A percentile compares a stretch with the other conserved stretches of the same genome.
phyloP scores from a whole-genome alignment of 2,113 vertebrate species.

The Taurulus bubalis region DNA sequence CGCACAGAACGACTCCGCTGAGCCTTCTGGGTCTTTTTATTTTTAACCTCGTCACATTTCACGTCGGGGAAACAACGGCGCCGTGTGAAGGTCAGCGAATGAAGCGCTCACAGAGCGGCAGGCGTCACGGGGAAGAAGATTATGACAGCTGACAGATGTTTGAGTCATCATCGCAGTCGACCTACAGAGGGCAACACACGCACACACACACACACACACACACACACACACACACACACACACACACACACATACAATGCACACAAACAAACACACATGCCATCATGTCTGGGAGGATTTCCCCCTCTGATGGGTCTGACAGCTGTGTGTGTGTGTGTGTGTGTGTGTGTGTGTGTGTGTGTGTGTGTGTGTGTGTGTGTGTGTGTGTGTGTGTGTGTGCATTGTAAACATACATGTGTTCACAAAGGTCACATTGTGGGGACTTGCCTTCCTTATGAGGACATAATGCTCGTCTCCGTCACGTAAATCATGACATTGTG shows the following conservation, averaged over 20 bases:
- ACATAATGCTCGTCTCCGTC: no score
- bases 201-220: constrained; percentile 19
- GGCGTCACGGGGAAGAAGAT: not conserved
- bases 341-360: constrained; percentile 11
- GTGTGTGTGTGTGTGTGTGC: constrained; percentile 6
- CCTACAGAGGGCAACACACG: constrained; percentile 11
- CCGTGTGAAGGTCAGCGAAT: not conserved
- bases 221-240: constrained; percentile 13
- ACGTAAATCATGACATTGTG: no score
- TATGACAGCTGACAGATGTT: constrained; percentile 31
- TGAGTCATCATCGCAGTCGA: constrained; percentile 21
- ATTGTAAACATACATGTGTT: no score
- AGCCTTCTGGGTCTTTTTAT: not conserved
- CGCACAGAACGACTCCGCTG: not conserved
- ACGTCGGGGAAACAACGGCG: not conserved
- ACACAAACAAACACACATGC: not conserved
- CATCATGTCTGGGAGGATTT: not conserved
- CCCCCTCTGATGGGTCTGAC: not conserved
- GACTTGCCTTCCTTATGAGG: no score
- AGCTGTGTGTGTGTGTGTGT: no score
- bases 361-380: not conserved
- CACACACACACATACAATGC: constrained; percentile 15
- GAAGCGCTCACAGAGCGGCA: not conserved
- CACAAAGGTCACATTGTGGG: no score
- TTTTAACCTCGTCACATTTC: not conserved